Conservation (phyloP, 2,797 vertebrate species). For the Pteropus rufus region DNA sequence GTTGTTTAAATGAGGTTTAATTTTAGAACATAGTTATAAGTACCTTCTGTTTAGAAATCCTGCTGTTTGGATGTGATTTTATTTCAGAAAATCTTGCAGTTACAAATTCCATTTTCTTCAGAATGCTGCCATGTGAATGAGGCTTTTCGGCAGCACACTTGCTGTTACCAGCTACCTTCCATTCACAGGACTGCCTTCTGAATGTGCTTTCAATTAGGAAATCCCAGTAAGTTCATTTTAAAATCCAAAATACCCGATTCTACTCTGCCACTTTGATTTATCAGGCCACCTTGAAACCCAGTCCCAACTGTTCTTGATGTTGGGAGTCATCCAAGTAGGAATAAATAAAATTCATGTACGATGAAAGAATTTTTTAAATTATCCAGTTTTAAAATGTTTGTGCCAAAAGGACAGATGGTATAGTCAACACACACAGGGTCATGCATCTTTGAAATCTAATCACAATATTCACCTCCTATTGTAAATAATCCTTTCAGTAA, state of each 20-base stretch:
- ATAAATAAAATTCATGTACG: background rate
- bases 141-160: constrained; percentile 16
- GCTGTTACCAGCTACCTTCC: constrained; percentile 25
- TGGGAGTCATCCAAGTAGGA: background rate
- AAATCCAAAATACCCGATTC: background rate
- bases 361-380: background rate
- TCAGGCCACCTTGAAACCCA: background rate
- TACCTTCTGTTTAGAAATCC: constrained; percentile 68
- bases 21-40: constrained; percentile 69
- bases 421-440: background rate
- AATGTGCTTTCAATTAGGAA: constrained; percentile 39
- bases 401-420: constrained; percentile 50
- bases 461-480: background rate
- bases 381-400: background rate
- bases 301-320: background rate
- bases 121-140: background rate
- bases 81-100: constrained; percentile 41
- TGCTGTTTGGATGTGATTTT: constrained; percentile 62
- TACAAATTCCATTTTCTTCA: constrained; percentile 50
- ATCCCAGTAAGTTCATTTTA: constrained; percentile 29
- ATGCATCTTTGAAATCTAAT: constrained; percentile 12
- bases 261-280: constrained; percentile 33
- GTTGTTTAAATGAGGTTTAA: constrained; percentile 71
- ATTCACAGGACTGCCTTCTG: background rate
- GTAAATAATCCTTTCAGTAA: constrained; percentile 30